Conservation (phyloP, 2,797 vertebrate species). For the Notamacropus eugenii region DNA sequence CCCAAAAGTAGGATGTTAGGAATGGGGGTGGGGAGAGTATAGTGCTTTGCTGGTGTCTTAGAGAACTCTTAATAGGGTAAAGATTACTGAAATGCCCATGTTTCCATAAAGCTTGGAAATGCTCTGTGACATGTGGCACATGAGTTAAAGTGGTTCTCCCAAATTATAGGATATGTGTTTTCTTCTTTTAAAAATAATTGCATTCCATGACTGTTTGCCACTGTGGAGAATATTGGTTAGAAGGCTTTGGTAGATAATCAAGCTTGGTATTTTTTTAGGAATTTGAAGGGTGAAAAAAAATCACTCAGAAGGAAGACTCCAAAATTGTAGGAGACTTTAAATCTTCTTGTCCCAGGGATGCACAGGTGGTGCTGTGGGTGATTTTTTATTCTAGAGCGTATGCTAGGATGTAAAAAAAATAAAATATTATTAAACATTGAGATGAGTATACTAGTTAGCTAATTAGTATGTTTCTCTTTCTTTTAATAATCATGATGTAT, state of each 20-base stretch:
- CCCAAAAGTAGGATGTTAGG: not conserved
- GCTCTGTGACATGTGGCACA: conserved; percentile 18
- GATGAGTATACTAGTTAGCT: conserved; percentile 79
- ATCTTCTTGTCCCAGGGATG: conserved; percentile 64
- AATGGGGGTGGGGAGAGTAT: not conserved
- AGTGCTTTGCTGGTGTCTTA: not conserved
- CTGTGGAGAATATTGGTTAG: conserved; percentile 63
- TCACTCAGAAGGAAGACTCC: conserved; percentile 62
- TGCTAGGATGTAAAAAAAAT: conserved; percentile 78
- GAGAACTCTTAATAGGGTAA: not conserved
- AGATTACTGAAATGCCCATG: not conserved
- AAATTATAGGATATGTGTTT: conserved; percentile 32
- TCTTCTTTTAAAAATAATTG: conserved; percentile 37
- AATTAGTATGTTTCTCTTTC: conserved; percentile 85
- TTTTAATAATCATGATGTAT: conserved; percentile 82
- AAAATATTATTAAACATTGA: conserved; percentile 80
- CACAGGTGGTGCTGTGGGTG: conserved; percentile 62
- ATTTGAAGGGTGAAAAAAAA: conserved; percentile 57
- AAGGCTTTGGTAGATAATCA: conserved; percentile 52
- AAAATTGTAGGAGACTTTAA: conserved; percentile 67
- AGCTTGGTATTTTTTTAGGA: conserved; percentile 61
- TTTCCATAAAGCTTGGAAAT: not conserved
- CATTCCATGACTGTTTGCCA: conserved; percentile 66
- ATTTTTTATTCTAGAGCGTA: conserved; percentile 74
- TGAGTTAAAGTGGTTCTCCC: conserved; percentile 50